phyloP scores from a whole-genome alignment of 1,140 invertebrate genomes.

The Monomorium pharaonis region DNA sequence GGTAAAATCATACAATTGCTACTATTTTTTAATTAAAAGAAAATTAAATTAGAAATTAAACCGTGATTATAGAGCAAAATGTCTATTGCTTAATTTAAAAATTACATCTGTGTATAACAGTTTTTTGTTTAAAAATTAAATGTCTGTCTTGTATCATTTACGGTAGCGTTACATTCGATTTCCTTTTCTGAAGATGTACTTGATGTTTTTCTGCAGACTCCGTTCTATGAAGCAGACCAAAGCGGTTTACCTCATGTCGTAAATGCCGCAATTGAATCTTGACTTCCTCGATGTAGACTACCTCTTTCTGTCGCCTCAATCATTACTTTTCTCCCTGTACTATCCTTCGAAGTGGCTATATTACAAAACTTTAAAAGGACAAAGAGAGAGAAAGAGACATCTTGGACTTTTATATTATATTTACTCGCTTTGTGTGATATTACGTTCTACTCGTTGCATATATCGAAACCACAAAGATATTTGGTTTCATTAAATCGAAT shows the following conservation, averaged over 20 bases:
- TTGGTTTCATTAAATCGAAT: neutral
- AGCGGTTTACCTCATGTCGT: slow-evolving; percentile 59
- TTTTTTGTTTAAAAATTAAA: neutral
- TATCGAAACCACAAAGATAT: neutral
- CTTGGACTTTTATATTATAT: slow-evolving; percentile 63
- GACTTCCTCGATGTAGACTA: slow-evolving; percentile 24
- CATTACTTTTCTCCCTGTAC: slow-evolving; percentile 11
- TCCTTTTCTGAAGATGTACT: neutral
- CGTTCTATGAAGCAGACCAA: slow-evolving; percentile 17
- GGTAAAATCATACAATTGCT: neutral
- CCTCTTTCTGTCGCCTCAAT: slow-evolving; percentile 15
- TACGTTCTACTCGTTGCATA: neutral
- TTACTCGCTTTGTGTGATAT: slow-evolving; percentile 27
- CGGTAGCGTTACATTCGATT: neutral
- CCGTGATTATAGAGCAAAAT: neutral
- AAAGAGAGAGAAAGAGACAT: neutral
- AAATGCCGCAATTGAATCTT: slow-evolving; percentile 76
- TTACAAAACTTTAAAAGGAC: slow-evolving; percentile 64
- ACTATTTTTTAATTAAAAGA: neutral
- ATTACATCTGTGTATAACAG: neutral
- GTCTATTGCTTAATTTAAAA: neutral
- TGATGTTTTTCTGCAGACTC: neutral
- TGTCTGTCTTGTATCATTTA: neutral
- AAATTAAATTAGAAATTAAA: neutral
- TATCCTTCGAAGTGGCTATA: slow-evolving; percentile 30